A percentile compares a stretch with the other conserved stretches of the same genome.
phyloP scores from a whole-genome alignment of 2,797 vertebrate genomes.

The Philypnodon macrostomus region DNA sequence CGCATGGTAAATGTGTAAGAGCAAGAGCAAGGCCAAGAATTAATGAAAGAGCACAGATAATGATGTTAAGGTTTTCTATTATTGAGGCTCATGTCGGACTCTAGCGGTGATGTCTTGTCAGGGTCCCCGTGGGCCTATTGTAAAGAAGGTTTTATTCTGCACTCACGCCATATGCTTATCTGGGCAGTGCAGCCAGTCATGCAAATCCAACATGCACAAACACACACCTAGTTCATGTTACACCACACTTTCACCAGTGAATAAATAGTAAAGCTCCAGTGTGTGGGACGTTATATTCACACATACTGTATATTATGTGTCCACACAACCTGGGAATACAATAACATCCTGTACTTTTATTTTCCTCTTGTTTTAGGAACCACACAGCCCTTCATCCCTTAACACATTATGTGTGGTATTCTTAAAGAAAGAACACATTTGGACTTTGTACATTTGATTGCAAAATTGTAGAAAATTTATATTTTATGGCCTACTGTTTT shows the following conservation, averaged over 20 bases:
- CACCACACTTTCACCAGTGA: too few species aligned
- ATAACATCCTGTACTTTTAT: too few species aligned
- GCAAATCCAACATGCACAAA: slow-evolving; percentile 13
- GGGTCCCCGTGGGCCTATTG: slow-evolving; percentile 32
- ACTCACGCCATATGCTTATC: slow-evolving; percentile 50
- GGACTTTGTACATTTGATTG: too few species aligned
- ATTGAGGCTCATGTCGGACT: slow-evolving; percentile 30
- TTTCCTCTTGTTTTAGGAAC: too few species aligned
- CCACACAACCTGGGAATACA: too few species aligned
- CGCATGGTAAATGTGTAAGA: slow-evolving; percentile 18
- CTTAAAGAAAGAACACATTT: too few species aligned
- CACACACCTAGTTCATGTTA: not conserved
- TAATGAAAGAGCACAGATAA: slow-evolving; percentile 39
- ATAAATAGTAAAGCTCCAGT: slow-evolving; percentile 8
- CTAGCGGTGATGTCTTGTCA: slow-evolving; percentile 37
- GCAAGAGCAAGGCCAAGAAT: slow-evolving; percentile 18
- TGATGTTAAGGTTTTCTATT: slow-evolving; percentile 40
- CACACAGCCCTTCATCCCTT: too few species aligned
- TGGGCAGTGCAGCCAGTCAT: slow-evolving; percentile 36
- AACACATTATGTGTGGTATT: too few species aligned
- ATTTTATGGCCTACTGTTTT: too few species aligned
- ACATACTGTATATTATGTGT: too few species aligned
- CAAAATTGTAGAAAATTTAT: too few species aligned
- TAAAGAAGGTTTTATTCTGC: slow-evolving; percentile 40
- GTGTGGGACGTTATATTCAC: not conserved